A percentile compares a stretch with the other conserved stretches of the same genome.
These are phyloP conservation scores for Corydoras sp. DNA, from an alignment of 2,113 vertebrate genomes.

Conservation along the genomic window DNA sequence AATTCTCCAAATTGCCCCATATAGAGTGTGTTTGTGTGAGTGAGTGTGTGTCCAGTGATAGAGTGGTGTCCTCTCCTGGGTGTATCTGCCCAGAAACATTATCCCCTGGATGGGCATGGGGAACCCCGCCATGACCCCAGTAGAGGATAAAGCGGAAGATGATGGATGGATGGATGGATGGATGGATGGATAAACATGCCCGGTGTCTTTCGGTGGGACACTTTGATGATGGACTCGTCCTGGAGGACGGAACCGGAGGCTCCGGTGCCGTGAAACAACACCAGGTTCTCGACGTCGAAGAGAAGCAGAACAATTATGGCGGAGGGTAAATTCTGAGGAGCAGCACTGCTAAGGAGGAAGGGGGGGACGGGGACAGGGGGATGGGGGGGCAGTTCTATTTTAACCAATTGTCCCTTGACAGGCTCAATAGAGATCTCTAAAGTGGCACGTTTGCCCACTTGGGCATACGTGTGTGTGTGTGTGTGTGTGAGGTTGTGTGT, in stretches of 20 bases:
- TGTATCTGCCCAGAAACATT: too few species aligned
- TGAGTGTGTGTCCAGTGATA: too few species aligned
- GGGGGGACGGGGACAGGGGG: neutral
- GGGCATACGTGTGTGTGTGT: constrained; percentile 7
- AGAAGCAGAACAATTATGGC: constrained; percentile 12
- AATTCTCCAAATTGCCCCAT: too few species aligned
- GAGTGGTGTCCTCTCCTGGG: too few species aligned
- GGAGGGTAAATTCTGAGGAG: neutral
- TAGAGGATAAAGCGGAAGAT: too few species aligned
- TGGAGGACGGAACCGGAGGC: neutral
- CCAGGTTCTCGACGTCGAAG: neutral
- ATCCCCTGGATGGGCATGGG: too few species aligned
- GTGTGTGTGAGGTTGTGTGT: neutral
- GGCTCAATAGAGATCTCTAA: constrained; percentile 25
- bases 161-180: too few species aligned
- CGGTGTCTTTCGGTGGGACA: neutral
- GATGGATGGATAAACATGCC: too few species aligned
- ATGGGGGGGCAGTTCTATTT: constrained; percentile 19
- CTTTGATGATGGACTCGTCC: constrained; percentile 14
- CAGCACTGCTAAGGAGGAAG: constrained; percentile 7
- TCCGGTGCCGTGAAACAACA: constrained; percentile 8
- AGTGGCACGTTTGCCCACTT: constrained; percentile 34
- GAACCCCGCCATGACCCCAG: too few species aligned
- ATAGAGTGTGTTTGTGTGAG: too few species aligned
- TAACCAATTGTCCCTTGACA: constrained; percentile 22